phyloP scores from a whole-genome alignment of 2,797 vertebrate species.

The Myotis pilosus region DNA sequence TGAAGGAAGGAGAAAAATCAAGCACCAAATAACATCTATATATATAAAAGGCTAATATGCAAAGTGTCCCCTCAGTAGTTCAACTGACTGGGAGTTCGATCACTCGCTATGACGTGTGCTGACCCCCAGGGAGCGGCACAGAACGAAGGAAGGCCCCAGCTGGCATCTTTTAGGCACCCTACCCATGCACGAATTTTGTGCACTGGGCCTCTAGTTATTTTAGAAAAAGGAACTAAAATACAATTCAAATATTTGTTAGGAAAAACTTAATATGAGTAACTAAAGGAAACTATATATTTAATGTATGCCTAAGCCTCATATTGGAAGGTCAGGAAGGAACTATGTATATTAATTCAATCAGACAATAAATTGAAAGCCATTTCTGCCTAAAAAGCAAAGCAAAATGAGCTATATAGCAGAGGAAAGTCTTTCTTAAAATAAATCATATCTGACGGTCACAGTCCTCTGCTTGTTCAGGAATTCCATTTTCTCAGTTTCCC shows the following conservation, averaged over 20 bases:
- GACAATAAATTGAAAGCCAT: background rate
- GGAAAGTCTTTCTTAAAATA: background rate
- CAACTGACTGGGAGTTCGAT: too few relatives aligned
- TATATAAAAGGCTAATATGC: too few relatives aligned
- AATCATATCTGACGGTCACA: background rate
- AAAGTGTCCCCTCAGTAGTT: too few relatives aligned
- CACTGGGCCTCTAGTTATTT: background rate
- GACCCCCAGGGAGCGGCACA: too few relatives aligned
- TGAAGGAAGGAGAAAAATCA: background rate
- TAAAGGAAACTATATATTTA: background rate
- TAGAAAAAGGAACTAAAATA: conserved; percentile 4
- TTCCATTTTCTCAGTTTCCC: background rate
- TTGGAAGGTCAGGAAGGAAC: background rate
- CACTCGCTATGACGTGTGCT: too few relatives aligned
- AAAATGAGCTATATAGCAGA: background rate
- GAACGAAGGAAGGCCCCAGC: too few relatives aligned
- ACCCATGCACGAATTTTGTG: too few relatives aligned
- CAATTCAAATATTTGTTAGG: background rate
- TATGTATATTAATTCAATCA: background rate
- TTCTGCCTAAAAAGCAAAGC: background rate
- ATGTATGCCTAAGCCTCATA: background rate
- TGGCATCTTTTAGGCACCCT: too few relatives aligned
- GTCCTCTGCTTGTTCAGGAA: background rate
- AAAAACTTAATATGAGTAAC: background rate
- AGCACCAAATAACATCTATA: background rate